Conservation (phyloP, 2,113 vertebrate species). For the Thomomys bottae region DNA sequence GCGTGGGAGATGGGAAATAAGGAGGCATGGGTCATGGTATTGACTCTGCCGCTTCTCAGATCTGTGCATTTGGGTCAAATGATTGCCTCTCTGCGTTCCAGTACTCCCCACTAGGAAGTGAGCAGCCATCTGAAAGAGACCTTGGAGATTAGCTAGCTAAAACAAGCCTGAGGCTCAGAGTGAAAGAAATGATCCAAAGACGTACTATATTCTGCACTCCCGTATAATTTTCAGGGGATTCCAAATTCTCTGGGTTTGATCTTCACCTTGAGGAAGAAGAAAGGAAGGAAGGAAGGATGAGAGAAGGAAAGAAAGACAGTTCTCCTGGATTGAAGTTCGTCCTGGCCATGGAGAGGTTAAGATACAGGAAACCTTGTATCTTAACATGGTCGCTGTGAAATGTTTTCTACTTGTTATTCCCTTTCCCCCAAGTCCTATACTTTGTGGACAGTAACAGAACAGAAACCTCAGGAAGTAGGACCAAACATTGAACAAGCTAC, state of each 20-base stretch:
- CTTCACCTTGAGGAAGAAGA: not conserved
- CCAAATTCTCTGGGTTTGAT: not conserved
- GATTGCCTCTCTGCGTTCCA: not conserved
- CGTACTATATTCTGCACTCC: not conserved
- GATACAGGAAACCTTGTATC: no score
- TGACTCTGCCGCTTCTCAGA: not conserved
- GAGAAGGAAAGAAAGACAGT: not conserved
- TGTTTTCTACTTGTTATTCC: not conserved
- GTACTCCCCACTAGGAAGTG: not conserved
- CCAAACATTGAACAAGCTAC: not conserved
- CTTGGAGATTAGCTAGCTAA: not conserved
- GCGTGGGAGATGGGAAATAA: not conserved
- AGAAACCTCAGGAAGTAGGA: not conserved
- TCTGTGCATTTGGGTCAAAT: not conserved
- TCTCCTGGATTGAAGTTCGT: not conserved
- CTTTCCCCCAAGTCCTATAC: not conserved
- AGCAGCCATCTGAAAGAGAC: not conserved
- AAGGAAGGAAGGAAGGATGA: not conserved
- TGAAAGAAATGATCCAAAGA: not conserved
- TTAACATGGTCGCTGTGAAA: not conserved
- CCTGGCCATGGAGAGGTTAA: not conserved
- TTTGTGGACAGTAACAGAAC: not conserved
- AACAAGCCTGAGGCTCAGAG: not conserved
- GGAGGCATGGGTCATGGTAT: accelerated
- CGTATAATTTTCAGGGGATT: not conserved